phyloP scores from a whole-genome alignment of 2,888 invertebrate genomes.

The Drosophila siamana region DNA sequence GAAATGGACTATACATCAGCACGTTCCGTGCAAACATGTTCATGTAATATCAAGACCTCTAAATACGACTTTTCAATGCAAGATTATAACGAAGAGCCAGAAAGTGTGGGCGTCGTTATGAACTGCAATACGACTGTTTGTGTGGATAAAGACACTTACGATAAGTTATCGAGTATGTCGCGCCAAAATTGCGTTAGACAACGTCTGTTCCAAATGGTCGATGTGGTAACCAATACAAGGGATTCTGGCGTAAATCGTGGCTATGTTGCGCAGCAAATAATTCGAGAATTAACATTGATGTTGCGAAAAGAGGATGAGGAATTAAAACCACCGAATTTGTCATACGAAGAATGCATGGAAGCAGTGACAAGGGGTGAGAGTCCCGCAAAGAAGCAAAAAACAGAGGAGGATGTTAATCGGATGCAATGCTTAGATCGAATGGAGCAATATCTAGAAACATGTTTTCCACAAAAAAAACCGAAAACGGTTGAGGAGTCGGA shows the following conservation, averaged over 20 bases:
- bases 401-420: slow-evolving; percentile 15
- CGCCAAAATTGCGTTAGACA: slow-evolving; percentile 19
- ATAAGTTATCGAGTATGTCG: not conserved
- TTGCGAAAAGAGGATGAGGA: slow-evolving; percentile 46
- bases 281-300: slow-evolving; percentile 53
- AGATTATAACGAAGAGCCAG: not conserved
- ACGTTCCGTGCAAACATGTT: slow-evolving; percentile 8
- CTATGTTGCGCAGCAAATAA: slow-evolving; percentile 42
- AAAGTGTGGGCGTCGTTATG: slow-evolving; percentile 26
- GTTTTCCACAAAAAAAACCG: slow-evolving; percentile 40
- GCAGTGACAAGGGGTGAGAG: slow-evolving; percentile 11
- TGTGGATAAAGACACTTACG: slow-evolving; percentile 10
- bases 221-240: slow-evolving; percentile 31
- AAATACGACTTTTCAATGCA: not conserved
- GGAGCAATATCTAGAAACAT: slow-evolving; percentile 53
- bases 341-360: slow-evolving; percentile 57
- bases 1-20: not conserved
- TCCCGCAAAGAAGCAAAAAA: not conserved
- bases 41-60: slow-evolving; percentile 19
- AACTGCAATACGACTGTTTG: not conserved
- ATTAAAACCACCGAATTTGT: not conserved
- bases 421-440: slow-evolving; percentile 53
- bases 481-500: slow-evolving; percentile 20
- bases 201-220: slow-evolving; percentile 44
- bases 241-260: slow-evolving; percentile 34